These are phyloP conservation scores for Rhagoletis pomonella DNA, from an alignment of 1,140 invertebrate genomes.

Conservation along the genomic window DNA sequence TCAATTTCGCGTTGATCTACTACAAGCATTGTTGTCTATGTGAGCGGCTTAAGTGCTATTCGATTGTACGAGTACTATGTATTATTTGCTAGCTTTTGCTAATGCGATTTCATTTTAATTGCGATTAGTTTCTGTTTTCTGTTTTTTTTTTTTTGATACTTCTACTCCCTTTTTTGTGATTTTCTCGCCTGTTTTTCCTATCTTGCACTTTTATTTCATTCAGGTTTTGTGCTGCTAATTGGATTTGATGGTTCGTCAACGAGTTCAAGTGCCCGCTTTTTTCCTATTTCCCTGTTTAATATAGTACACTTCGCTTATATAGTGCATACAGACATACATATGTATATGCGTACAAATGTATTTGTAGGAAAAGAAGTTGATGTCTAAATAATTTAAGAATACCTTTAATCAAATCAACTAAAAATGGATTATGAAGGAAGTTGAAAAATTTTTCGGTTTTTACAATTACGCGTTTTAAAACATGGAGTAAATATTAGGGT, in stretches of 20 bases:
- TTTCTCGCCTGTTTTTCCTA: background rate
- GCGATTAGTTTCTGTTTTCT: background rate
- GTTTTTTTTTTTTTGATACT: background rate
- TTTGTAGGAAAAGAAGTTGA: too few species aligned
- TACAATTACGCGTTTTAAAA: too few species aligned
- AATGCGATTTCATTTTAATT: slow-evolving; percentile 28
- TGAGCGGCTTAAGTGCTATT: too few species aligned
- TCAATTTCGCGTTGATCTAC: too few species aligned
- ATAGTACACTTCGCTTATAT: too few species aligned
- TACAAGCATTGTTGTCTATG: too few species aligned
- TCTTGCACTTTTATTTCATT: background rate
- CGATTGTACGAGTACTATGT: background rate
- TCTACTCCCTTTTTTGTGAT: background rate
- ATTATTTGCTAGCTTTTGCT: background rate
- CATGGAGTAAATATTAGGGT: too few species aligned
- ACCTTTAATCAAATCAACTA: too few species aligned
- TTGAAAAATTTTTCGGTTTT: too few species aligned
- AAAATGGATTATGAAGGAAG: too few species aligned
- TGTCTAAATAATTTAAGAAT: too few species aligned
- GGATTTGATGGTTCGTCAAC: background rate
- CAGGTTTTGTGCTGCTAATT: background rate
- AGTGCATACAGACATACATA: background rate
- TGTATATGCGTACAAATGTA: too few species aligned
- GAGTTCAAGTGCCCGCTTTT: background rate
- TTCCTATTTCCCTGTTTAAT: background rate